Evolutionary conservation across 2,888 invertebrate genomes (phyloP).

Genomic region (Tortricodes alternella): DNA sequence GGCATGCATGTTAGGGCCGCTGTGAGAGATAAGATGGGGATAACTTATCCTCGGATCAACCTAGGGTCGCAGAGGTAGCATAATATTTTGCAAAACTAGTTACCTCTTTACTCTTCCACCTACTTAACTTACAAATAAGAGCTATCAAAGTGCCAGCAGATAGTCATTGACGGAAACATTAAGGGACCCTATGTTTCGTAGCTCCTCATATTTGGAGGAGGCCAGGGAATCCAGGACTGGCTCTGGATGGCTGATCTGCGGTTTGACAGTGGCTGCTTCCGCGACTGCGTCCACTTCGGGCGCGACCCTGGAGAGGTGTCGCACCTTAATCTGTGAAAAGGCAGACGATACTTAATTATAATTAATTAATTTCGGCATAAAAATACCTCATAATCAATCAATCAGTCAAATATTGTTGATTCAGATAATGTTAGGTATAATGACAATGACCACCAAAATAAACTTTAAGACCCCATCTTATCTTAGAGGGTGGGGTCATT

Average conservation of each 20-base stretch:
- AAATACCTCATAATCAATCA: too few species aligned
- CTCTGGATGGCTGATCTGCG: slow-evolving; percentile 59
- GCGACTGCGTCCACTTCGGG: slow-evolving; percentile 42
- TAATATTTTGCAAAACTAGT: too few species aligned
- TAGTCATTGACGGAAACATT: slow-evolving; percentile 61
- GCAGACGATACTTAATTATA: too few species aligned
- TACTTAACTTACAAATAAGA: not conserved
- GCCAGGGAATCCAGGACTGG: slow-evolving; percentile 57
- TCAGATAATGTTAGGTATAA: too few species aligned
- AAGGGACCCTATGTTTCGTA: slow-evolving; percentile 57
- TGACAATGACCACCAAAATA: too few species aligned
- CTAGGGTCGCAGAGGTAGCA: too few species aligned
- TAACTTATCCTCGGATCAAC: not conserved
- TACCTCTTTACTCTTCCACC: not conserved
- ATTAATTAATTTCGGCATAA: too few species aligned
- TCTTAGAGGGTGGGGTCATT: too few species aligned
- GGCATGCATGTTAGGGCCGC: too few species aligned
- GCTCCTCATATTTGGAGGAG: slow-evolving; percentile 60
- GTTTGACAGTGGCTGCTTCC: slow-evolving; percentile 34
- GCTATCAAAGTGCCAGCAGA: slow-evolving; percentile 35
- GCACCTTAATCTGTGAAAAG: slow-evolving; percentile 59
- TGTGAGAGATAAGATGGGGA: too few species aligned
- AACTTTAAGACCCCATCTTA: too few species aligned
- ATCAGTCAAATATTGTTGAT: too few species aligned
- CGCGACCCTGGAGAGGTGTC: slow-evolving; percentile 56